Percentiles rank a stretch among this genome's conserved stretches.
Evolutionary conservation across 2,113 vertebrate genomes (phyloP).

Genomic region (Nycticebus coucang): DNA sequence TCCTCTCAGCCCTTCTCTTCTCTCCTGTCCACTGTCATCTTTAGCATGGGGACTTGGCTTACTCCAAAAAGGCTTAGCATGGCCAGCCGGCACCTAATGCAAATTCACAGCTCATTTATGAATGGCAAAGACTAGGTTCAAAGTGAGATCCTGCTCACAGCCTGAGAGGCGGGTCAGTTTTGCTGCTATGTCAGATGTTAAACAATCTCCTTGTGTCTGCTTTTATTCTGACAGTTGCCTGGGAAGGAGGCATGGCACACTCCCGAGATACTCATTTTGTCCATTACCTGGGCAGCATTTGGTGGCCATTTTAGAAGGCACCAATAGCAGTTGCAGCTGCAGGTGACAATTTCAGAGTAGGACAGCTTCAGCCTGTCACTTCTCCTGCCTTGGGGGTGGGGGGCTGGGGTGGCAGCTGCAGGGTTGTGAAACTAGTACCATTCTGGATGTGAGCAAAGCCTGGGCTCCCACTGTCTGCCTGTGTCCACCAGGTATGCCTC

Average conservation of each 20-base stretch:
- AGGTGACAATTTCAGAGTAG: not conserved
- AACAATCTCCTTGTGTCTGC: not conserved
- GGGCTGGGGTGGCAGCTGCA: not conserved
- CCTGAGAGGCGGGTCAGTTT: not conserved
- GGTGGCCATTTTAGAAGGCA: not conserved
- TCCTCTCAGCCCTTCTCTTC: too few relatives aligned
- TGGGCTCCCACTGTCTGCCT: not conserved
- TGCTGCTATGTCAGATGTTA: not conserved
- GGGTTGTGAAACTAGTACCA: not conserved
- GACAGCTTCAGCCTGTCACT: not conserved
- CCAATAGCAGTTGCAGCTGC: not conserved
- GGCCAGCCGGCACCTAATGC: not conserved
- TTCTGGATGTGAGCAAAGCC: not conserved
- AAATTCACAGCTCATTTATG: not conserved
- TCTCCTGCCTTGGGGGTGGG: not conserved
- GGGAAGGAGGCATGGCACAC: not conserved
- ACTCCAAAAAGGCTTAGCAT: not conserved
- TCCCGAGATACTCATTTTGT: not conserved
- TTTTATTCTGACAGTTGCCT: slow-evolving; percentile 39
- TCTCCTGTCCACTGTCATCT: not conserved
- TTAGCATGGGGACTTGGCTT: not conserved
- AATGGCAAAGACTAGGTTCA: not conserved
- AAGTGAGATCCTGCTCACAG: not conserved
- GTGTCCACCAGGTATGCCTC: not conserved
- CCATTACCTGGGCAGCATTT: not conserved